Evolutionary conservation across 2,888 invertebrate species (phyloP), one percentile per base, ranked within the genome.

Genomic region (Epistrophe grossulariae): DNA sequence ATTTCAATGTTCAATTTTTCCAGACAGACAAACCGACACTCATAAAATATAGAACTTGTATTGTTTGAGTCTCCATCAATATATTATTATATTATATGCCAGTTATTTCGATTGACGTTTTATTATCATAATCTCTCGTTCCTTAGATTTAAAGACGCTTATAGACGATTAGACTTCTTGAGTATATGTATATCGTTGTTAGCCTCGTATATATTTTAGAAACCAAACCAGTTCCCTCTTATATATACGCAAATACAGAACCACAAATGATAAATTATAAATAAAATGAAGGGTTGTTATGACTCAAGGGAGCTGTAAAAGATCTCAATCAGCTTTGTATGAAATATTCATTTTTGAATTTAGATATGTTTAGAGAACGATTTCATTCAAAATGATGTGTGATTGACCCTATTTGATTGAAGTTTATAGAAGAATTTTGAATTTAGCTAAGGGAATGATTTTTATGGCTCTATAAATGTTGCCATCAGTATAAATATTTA

Each of bases 111-210:
- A 82, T 71, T 82, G 85, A 82, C 78, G 66, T 79, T 66, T 68
- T 82, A 66, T 87, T 87, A 87, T 87, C 74, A 71, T 82, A 83
- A 83, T 87, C 64, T 72, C 45, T 62, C 59, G 55, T 24, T 55
- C 11, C 15, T 28, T 28, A 38, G 40, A 35, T 43, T 70, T 28
- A 24, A 70, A 55, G 19, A 24, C 40, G 38, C n/a, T 70, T 40
- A 55, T 70, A 40, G 68, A 4, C 70, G 55, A 70, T 70, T 43
- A 40, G 24, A 55, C 40, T 17, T 50, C 2, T 48, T 45, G n/a
- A 7, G 17, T 19, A 11, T 55, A n/a, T 8, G 28, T 19, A 6
- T 38, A 6, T 43, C n/a, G n/a, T n/a, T n/a, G n/a, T n/a, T n/a
- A n/a, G n/a, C 5, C 2, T 13, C 45, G 7, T 45, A 35, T 5